Conservation (phyloP, 2,888 invertebrate species). For the Phyllotreta striolata region DNA sequence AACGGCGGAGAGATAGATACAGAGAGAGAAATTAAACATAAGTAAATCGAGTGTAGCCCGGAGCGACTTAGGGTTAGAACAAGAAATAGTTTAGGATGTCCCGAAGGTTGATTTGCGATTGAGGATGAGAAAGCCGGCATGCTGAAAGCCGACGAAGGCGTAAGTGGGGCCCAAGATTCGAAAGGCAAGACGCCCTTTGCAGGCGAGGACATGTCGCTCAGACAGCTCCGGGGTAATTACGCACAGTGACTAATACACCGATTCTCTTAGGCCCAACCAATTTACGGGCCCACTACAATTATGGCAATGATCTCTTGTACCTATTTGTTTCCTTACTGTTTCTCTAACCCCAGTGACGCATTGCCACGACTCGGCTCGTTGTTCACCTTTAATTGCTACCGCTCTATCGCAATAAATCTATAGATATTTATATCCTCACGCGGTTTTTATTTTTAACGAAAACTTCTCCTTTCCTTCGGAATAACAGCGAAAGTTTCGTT, state of each 20-base stretch:
- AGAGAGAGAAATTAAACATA: constrained; percentile 41
- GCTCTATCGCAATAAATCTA: too few species aligned
- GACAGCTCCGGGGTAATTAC: constrained; percentile 61
- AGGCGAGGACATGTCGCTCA: constrained; percentile 61
- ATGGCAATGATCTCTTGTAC: constrained; percentile 43
- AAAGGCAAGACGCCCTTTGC: constrained; percentile 54
- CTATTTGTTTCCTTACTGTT: constrained; percentile 35
- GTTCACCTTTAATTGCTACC: constrained; percentile 26
- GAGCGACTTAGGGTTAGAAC: constrained; percentile 49
- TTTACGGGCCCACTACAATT: constrained; percentile 53
- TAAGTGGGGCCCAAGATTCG: constrained; percentile 1
- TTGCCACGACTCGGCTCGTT: constrained; percentile 40
- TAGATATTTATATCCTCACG: background rate
- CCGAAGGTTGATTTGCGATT: constrained; percentile 53
- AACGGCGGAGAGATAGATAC: constrained; percentile 41
- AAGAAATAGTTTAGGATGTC: constrained; percentile 56
- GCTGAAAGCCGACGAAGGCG: constrained; percentile 44
- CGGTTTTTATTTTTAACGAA: too few species aligned
- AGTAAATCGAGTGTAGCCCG: constrained; percentile 49
- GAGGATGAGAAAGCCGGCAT: constrained; percentile 41
- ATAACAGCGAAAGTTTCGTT: too few species aligned
- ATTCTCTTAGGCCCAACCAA: constrained; percentile 58
- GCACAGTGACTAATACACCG: constrained; percentile 59
- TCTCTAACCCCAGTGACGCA: constrained; percentile 41
- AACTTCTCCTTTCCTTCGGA: too few species aligned